These are phyloP conservation scores for Drosophila setosimentum DNA, from an alignment of 2,888 invertebrate genomes.

Conservation along the genomic window DNA sequence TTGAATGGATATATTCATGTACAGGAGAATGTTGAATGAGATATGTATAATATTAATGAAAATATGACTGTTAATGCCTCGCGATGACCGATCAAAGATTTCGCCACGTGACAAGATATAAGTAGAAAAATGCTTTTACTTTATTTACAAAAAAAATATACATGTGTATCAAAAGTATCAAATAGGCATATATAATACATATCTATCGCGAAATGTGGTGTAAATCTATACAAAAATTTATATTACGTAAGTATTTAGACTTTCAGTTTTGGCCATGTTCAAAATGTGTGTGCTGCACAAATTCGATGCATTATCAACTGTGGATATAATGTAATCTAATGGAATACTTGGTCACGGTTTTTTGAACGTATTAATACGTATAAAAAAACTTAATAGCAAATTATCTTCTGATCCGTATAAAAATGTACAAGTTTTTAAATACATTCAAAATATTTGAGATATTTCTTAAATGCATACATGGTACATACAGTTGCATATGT, in stretches of 20 bases:
- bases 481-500: conserved; percentile 29
- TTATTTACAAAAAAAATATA: conserved; percentile 49
- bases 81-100: background rate
- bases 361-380: conserved; percentile 11
- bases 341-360: conserved; percentile 22
- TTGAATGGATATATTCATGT: conserved; percentile 17
- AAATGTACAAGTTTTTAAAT: conserved; percentile 38
- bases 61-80: conserved; percentile 1
- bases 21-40: conserved; percentile 8
- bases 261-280: conserved; percentile 3
- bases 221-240: conserved; percentile 7
- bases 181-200: conserved; percentile 31
- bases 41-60: conserved; percentile 1
- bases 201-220: conserved; percentile 7
- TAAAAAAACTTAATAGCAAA: conserved; percentile 24
- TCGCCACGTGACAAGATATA: conserved; percentile 22
- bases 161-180: conserved; percentile 28
- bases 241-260: background rate
- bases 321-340: conserved; percentile 15
- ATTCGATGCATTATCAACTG: conserved; percentile 30
- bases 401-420: conserved; percentile 31
- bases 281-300: conserved; percentile 28
- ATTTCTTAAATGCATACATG: conserved; percentile 46
- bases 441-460: conserved; percentile 43
- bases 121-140: conserved; percentile 46